Evolutionary conservation across 2,113 vertebrate genomes (phyloP).

Genomic region (Laterallus jamaicensis): DNA sequence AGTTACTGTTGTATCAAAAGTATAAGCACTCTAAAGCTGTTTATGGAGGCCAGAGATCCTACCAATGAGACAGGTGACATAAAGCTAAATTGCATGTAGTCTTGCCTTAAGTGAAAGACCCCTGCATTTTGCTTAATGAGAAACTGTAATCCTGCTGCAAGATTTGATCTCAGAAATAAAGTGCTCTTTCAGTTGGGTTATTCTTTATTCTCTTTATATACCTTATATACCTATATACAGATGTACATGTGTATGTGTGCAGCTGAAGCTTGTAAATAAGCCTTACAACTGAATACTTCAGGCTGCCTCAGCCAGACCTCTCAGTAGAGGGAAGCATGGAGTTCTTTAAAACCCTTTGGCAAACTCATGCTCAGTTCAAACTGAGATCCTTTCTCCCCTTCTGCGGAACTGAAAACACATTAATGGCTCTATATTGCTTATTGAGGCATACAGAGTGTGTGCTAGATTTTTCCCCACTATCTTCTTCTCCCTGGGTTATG

Average conservation of each 20-base stretch:
- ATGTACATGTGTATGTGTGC: too few species aligned
- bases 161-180: background rate
- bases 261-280: background rate
- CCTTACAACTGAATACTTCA: background rate
- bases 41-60: background rate
- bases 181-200: background rate
- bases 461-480: background rate
- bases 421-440: background rate
- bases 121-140: background rate
- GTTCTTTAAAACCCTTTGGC: background rate
- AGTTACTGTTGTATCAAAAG: background rate
- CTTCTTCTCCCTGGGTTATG: background rate
- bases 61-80: background rate
- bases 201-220: background rate
- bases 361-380: background rate
- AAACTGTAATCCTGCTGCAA: too few species aligned
- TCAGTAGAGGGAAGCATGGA: background rate
- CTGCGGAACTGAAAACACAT: background rate
- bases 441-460: background rate
- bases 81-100: background rate
- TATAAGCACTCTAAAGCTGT: background rate
- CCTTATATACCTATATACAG: too few species aligned
- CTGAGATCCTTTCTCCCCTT: constrained; percentile 14
- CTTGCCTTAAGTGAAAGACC: background rate
- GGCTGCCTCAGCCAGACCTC: background rate